Percentiles rank a stretch among this genome's conserved stretches.
These are phyloP conservation scores for Octodon degus DNA, from an alignment of 2,113 vertebrate species.

Conservation along the genomic window DNA sequence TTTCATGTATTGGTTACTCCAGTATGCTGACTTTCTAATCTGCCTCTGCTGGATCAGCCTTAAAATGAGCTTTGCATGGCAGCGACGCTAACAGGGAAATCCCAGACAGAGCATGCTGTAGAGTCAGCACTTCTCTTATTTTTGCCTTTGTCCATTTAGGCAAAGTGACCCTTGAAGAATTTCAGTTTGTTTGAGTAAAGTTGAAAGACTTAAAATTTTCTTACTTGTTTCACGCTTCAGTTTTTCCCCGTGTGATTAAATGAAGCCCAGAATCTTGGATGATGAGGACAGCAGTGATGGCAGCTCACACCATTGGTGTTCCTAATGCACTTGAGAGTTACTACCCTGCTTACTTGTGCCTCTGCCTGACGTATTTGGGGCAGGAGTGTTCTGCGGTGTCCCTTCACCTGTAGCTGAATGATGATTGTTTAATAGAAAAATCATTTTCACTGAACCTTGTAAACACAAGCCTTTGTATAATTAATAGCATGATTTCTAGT, in stretches of 20 bases:
- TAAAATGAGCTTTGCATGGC: slow-evolving; percentile 92
- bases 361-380: neutral
- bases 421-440: slow-evolving; percentile 38
- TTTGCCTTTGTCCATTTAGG: slow-evolving; percentile 24
- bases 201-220: slow-evolving; percentile 11
- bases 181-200: slow-evolving; percentile 28
- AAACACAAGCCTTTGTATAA: slow-evolving; percentile 34
- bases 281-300: neutral
- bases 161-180: neutral
- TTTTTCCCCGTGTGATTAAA: slow-evolving; percentile 47
- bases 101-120: slow-evolving; percentile 85
- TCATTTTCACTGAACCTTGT: slow-evolving; percentile 43
- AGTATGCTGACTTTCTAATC: slow-evolving; percentile 79
- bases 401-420: neutral
- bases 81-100: slow-evolving; percentile 85
- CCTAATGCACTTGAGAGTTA: neutral
- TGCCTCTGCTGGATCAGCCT: slow-evolving; percentile 85
- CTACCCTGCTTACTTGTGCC: neutral
- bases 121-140: slow-evolving; percentile 41
- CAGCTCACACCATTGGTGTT: neutral
- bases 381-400: neutral
- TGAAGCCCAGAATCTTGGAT: neutral
- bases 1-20: slow-evolving; percentile 85
- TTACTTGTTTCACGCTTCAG: neutral
- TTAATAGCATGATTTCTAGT: neutral